Evolutionary conservation across 2,888 invertebrate genomes (phyloP).

Genomic region (Lithosia quadra): DNA sequence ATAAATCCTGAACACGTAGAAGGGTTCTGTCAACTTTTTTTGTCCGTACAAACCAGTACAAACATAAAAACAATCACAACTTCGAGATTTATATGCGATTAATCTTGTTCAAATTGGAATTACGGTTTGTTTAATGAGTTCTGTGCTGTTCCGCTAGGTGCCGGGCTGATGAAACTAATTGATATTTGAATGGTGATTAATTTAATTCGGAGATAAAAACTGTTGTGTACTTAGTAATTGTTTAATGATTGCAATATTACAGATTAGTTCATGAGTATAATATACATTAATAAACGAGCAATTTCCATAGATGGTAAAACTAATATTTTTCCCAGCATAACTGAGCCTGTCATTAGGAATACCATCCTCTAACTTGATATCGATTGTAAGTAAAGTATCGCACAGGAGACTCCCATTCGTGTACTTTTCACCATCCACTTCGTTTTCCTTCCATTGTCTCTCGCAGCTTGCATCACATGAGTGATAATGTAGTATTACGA

Average conservation of each 20-base stretch:
- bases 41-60: not conserved
- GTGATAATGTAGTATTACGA: not conserved
- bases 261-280: not conserved
- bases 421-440: no score
- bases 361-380: no score
- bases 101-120: not conserved
- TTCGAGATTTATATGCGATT: not conserved
- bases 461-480: no score
- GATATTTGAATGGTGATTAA: not conserved
- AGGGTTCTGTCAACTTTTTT: not conserved
- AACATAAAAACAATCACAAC: not conserved
- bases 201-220: not conserved
- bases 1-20: constrained; percentile 32
- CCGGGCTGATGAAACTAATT: not conserved
- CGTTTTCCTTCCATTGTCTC: no score
- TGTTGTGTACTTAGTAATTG: not conserved
- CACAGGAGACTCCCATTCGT: not conserved
- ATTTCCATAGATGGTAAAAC: no score
- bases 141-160: not conserved
- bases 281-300: no score
- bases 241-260: not conserved
- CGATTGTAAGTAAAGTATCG: no score
- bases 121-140: not conserved
- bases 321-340: no score
- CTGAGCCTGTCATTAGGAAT: no score